Percentiles rank a stretch among this genome's conserved stretches.
Conservation (phyloP, 2,797 vertebrate genomes). For the Varecia variegata region DNA sequence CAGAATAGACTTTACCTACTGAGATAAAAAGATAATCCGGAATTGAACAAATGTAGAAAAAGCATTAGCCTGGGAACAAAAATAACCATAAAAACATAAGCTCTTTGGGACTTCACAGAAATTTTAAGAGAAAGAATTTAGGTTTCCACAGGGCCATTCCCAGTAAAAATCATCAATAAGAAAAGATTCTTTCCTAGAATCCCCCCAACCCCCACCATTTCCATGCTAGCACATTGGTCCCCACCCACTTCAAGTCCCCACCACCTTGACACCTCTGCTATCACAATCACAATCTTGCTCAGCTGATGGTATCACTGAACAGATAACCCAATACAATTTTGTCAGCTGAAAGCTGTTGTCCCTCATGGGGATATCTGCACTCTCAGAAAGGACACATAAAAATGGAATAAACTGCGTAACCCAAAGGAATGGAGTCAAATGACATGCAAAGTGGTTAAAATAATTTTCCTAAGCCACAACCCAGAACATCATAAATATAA, state of each 20-base stretch:
- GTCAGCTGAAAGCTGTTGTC: not conserved
- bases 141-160: conserved; percentile 26
- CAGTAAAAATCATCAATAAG: conserved; percentile 16
- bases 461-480: not conserved
- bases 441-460: conserved; percentile 21
- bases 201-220: not conserved
- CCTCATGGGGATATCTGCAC: not conserved
- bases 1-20: conserved; percentile 10
- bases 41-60: conserved; percentile 60
- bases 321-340: not conserved
- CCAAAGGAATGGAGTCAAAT: conserved; percentile 16
- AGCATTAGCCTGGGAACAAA: conserved; percentile 43
- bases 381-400: not conserved
- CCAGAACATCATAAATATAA: not conserved
- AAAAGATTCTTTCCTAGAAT: not conserved
- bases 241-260: not conserved
- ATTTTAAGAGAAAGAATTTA: conserved; percentile 27
- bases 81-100: conserved; percentile 67
- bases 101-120: conserved; percentile 41
- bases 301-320: not conserved
- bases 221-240: not conserved
- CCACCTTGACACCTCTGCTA: not conserved
- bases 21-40: conserved; percentile 61
- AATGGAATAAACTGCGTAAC: not conserved
- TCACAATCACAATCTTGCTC: not conserved